phyloP scores from a whole-genome alignment of 2,888 invertebrate species.

The Folsomia manolachei region DNA sequence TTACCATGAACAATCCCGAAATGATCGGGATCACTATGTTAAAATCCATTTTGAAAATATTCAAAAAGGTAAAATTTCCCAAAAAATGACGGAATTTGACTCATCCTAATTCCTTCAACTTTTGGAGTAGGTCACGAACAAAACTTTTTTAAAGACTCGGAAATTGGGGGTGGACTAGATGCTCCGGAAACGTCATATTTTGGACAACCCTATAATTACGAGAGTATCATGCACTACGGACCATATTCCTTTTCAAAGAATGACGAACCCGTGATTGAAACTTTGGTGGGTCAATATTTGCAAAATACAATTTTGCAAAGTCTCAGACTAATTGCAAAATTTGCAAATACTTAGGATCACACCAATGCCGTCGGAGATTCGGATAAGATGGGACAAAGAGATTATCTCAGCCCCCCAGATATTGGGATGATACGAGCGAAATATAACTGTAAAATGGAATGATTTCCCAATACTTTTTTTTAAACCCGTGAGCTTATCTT shows the following conservation, averaged over 20 bases:
- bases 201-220: conserved; percentile 36
- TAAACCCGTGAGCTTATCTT: too few species aligned
- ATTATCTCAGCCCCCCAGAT: conserved; percentile 36
- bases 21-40: conserved; percentile 32
- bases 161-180: too few species aligned
- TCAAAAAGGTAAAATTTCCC: conserved; percentile 17
- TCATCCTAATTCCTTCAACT: background rate
- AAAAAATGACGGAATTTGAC: background rate
- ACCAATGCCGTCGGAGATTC: conserved; percentile 21
- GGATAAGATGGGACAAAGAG: conserved; percentile 37
- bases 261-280: conserved; percentile 27
- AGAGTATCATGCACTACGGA: conserved; percentile 44
- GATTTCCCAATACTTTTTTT: too few species aligned
- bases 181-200: conserved; percentile 19
- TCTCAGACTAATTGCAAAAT: background rate
- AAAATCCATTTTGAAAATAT: conserved; percentile 32
- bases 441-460: conserved; percentile 40
- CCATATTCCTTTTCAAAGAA: conserved; percentile 34
- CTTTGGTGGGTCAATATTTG: conserved; percentile 28
- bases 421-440: conserved; percentile 30
- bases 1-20: conserved; percentile 14
- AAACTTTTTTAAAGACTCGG: conserved; percentile 36
- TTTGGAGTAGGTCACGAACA: conserved; percentile 28
- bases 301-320: background rate
- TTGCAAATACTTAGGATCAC: conserved; percentile 15